A percentile compares a stretch with the other conserved stretches of the same genome.
phyloP scores from a whole-genome alignment of 2,888 invertebrate genomes.

The Hypena proboscidalis region DNA sequence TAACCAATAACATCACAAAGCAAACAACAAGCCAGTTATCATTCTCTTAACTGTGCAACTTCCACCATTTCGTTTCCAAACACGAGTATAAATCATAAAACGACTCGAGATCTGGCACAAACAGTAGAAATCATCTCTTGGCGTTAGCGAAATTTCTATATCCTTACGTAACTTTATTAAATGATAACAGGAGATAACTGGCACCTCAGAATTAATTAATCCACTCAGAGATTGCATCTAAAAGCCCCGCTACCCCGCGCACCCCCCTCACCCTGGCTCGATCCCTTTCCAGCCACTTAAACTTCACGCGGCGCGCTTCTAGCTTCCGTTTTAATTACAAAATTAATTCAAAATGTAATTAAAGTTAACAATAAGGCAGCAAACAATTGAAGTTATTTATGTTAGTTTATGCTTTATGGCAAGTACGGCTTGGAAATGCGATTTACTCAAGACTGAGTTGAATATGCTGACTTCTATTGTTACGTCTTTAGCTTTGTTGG shows the following conservation, averaged over 20 bases:
- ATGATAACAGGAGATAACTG: constrained; percentile 84
- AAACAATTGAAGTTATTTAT: constrained; percentile 86
- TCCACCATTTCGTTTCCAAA: background rate
- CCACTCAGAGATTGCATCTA: constrained; percentile 86
- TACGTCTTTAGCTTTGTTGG: constrained; percentile 23
- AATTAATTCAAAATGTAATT: constrained; percentile 87
- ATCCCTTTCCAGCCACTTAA: constrained; percentile 85
- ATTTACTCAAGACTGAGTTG: constrained; percentile 52
- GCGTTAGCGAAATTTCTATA: constrained; percentile 65
- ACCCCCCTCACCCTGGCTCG: constrained; percentile 68
- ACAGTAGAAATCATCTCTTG: constrained; percentile 45
- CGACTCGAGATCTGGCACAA: constrained; percentile 6
- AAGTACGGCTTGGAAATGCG: constrained; percentile 65
- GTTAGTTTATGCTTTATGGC: constrained; percentile 84
- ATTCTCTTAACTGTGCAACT: background rate
- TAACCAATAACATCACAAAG: too few species aligned
- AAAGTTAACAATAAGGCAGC: constrained; percentile 86
- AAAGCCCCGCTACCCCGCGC: constrained; percentile 65
- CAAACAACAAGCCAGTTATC: background rate
- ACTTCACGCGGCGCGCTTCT: constrained; percentile 85
- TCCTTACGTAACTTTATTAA: constrained; percentile 81
- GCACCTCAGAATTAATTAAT: constrained; percentile 86
- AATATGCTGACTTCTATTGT: constrained; percentile 39
- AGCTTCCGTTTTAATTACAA: constrained; percentile 87
- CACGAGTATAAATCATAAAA: background rate